phyloP scores from a whole-genome alignment of 2,113 vertebrate species.

The Lepus timidus region DNA sequence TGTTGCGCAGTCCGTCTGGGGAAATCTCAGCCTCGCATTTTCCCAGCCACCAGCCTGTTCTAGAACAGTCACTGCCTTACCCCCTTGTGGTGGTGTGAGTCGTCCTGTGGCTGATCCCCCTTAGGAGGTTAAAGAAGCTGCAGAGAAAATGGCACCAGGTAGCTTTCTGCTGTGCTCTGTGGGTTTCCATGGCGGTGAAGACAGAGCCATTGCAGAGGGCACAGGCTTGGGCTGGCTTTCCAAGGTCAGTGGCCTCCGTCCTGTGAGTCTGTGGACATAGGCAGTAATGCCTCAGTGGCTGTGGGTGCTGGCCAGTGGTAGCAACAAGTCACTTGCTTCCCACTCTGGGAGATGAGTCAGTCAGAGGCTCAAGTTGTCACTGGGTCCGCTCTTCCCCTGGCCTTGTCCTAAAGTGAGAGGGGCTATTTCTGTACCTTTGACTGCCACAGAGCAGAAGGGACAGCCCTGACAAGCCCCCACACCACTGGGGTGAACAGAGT shows the following conservation, averaged over 20 bases:
- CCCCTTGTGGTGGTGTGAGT: background rate
- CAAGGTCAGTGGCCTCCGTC: background rate
- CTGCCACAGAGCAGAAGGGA: slow-evolving; percentile 45
- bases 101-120: background rate
- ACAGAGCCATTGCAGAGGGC: slow-evolving; percentile 48
- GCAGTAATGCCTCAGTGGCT: slow-evolving; percentile 74
- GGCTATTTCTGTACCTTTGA: background rate
- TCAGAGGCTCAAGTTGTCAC: background rate
- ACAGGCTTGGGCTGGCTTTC: slow-evolving; percentile 15
- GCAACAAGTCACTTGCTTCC: slow-evolving; percentile 62
- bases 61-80: slow-evolving; percentile 50
- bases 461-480: slow-evolving; percentile 65
- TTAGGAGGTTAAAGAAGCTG: background rate
- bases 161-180: slow-evolving; percentile 57
- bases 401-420: background rate
- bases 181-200: slow-evolving; percentile 76
- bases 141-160: slow-evolving; percentile 66
- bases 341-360: slow-evolving; percentile 51
- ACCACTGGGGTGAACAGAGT: slow-evolving; percentile 28
- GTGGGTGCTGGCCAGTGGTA: slow-evolving; percentile 58
- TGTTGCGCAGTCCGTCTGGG: slow-evolving; percentile 42
- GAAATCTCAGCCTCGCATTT: slow-evolving; percentile 77
- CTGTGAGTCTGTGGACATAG: no score
- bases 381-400: background rate
- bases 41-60: slow-evolving; percentile 79